Evolutionary conservation across 2,888 invertebrate species (phyloP).

Genomic region (Drosophila subsilvestris): DNA sequence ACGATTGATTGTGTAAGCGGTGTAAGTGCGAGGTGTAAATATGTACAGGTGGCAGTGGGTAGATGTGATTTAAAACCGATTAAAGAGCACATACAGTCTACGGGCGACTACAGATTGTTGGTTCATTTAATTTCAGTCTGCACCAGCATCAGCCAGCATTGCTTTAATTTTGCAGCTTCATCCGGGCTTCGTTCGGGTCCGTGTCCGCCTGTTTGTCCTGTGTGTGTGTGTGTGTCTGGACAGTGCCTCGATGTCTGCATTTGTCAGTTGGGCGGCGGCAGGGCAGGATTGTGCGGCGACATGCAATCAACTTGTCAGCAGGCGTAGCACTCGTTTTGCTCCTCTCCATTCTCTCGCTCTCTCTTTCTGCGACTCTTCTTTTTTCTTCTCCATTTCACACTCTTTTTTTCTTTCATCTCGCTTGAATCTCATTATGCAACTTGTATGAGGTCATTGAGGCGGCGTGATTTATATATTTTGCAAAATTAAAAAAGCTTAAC

Average conservation of each 20-base stretch:
- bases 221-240: slow-evolving; percentile 21
- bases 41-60: background rate
- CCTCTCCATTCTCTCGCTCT: slow-evolving; percentile 7
- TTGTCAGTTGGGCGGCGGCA: slow-evolving; percentile 45
- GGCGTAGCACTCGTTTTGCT: slow-evolving; percentile 19
- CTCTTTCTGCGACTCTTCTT: slow-evolving; percentile 3
- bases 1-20: background rate
- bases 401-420: background rate
- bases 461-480: slow-evolving; percentile 61
- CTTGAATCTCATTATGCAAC: slow-evolving; percentile 62
- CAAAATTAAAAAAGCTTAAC: slow-evolving; percentile 57
- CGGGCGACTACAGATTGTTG: slow-evolving; percentile 12
- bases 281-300: slow-evolving; percentile 35
- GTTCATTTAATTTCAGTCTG: slow-evolving; percentile 26
- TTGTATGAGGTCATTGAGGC: slow-evolving; percentile 65
- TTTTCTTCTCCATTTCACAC: background rate
- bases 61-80: slow-evolving; percentile 27
- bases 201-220: slow-evolving; percentile 12
- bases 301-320: slow-evolving; percentile 69
- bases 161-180: slow-evolving; percentile 32
- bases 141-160: slow-evolving; percentile 11
- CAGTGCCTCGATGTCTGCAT: slow-evolving; percentile 45
- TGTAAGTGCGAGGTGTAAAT: background rate
- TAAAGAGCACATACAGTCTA: slow-evolving; percentile 18
- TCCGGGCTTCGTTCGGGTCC: slow-evolving; percentile 15